Percentiles rank a stretch among this genome's conserved stretches.
Conservation (phyloP, 2,888 invertebrate genomes). For the Darwinula stevensoni region DNA sequence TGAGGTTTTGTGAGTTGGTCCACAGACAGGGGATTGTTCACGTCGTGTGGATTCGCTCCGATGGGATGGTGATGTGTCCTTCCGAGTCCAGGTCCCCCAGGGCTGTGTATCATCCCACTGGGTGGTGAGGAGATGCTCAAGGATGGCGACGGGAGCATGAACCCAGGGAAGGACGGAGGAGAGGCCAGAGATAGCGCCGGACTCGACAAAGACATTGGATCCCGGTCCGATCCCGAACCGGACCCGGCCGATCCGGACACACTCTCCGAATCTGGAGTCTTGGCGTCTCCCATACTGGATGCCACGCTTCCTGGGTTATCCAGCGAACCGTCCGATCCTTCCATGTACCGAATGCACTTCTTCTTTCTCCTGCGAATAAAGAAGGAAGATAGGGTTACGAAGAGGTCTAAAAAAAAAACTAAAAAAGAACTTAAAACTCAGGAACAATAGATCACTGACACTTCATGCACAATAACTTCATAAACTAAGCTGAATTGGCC, state of each 20-base stretch:
- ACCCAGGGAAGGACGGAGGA: conserved; percentile 10
- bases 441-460: no score
- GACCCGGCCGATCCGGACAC: conserved; percentile 7
- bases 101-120: no score
- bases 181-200: conserved; percentile 12
- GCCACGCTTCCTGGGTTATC: conserved; percentile 41
- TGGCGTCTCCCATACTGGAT: conserved; percentile 31
- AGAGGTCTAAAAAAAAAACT: no score
- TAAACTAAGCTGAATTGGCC: no score
- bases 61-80: conserved; percentile 38
- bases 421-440: no score
- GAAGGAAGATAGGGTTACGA: no score
- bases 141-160: conserved; percentile 17
- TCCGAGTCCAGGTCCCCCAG: conserved; percentile 9
- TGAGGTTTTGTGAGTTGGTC: conserved; percentile 36
- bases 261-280: conserved; percentile 22
- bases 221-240: conserved; percentile 25
- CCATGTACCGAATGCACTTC: conserved; percentile 86
- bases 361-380: conserved; percentile 55
- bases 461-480: no score
- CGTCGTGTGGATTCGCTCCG: conserved; percentile 66
- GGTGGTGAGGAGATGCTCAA: conserved; percentile 22
- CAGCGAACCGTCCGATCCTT: conserved; percentile 33
- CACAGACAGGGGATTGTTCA: conserved; percentile 69
- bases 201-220: conserved; percentile 19